Base-by-base conservation (phyloP, 1,140 invertebrate genomes). In the Lucilia cuprina region DNA sequence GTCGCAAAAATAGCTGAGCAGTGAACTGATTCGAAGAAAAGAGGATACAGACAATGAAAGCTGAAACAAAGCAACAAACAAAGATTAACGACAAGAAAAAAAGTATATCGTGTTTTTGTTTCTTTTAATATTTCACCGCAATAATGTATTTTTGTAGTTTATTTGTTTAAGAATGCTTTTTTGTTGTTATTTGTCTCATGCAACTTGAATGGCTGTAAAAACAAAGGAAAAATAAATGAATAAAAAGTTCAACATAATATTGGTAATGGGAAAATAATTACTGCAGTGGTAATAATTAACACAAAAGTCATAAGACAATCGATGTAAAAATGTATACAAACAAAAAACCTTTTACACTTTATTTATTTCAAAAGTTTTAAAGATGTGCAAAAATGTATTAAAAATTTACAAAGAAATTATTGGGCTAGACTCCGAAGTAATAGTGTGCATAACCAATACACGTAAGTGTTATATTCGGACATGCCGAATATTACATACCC, bases 211-310 rank as follows among this genome's bases (percentile, higher is more conserved):
- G n/a, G 55, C n/a, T 17, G 14, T 12, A 7, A 30, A n/a, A 17
- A n/a, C n/a, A 17, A 60, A n/a, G 5, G 14, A 60, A 17, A 7
- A 17, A 17, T 0, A n/a, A 60, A 60, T 17, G n/a, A 30, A 30
- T 30, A 30, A 2, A 30, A 60, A 17, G n/a, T 5, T 17, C 50
- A 41, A 60, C 55, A 60, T 60, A n/a, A n/a, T 60, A 60, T 60
- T 60, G 55, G 55, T 17, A 60, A 60, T 60, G 55, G 55, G 2
- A 60, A 60, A 60, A 60, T 60, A 60, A 60, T 60, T 60, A 60
- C 55, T 60, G 55, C 55, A 60, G 55, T 60, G 55, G 55, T 60
- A 60, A 60, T 60, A 60, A 60, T 60, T 60, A 60, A 60, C 55
- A 60, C 14, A 60, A n/a, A 60, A 60, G 14, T 60, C 55, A 60